Percentiles rank a stretch among this genome's conserved stretches.
These are phyloP conservation scores for Eulemur coronatus DNA, from an alignment of 2,797 vertebrate species.

Conservation along the genomic window DNA sequence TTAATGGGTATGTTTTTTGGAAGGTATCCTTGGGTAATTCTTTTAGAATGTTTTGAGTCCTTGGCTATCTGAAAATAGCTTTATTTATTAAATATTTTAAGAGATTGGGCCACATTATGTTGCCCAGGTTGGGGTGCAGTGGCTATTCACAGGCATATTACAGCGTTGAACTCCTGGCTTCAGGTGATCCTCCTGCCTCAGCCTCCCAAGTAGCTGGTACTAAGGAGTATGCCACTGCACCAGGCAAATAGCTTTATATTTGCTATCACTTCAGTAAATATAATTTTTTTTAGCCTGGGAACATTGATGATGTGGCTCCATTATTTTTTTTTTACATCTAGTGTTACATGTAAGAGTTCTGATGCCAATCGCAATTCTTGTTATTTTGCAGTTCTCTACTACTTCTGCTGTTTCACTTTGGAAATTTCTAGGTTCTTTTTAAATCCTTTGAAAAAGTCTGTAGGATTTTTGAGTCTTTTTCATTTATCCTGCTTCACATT, in stretches of 20 bases:
- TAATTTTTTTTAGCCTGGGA: not conserved
- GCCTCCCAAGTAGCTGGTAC: not conserved
- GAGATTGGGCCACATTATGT: not conserved
- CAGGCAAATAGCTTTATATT: not conserved
- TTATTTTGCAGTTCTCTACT: not conserved
- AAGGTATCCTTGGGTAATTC: not conserved
- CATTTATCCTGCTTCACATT: not conserved
- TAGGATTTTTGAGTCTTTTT: not conserved
- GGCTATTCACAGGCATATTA: not conserved
- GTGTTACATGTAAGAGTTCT: not conserved
- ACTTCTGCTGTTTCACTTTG: not conserved
- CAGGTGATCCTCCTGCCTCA: not conserved
- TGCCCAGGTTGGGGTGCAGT: not conserved
- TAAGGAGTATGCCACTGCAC: not conserved
- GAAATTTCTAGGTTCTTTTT: not conserved
- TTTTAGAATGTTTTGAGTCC: not conserved
- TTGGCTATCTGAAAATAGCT: not conserved
- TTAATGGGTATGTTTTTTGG: not conserved
- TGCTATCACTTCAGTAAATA: conserved; percentile 8
- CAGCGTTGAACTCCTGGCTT: not conserved
- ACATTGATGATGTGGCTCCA: not conserved
- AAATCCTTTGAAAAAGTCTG: not conserved
- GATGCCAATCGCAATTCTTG: not conserved
- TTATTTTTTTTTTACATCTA: not conserved
- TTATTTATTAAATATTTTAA: not conserved